A percentile compares a stretch with the other conserved stretches of the same genome.
Conservation (phyloP, 1,140 invertebrate species). For the Muscidifurax raptorellus region DNA sequence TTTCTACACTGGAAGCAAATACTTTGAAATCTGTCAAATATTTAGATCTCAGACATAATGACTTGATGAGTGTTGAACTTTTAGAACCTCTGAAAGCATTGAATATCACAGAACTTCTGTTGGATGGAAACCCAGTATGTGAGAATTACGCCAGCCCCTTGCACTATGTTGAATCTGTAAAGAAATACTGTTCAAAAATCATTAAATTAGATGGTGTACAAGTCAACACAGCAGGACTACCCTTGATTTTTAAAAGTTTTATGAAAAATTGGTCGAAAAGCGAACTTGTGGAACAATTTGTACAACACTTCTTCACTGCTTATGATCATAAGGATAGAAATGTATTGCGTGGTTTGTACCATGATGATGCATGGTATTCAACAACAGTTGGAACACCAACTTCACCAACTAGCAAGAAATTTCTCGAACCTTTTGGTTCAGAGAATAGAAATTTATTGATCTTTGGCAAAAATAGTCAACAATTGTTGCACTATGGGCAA, state of each 20-base stretch:
- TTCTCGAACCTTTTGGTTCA: conserved; percentile 44
- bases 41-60: conserved; percentile 75
- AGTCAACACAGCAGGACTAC: conserved; percentile 57
- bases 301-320: conserved; percentile 68
- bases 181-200: conserved; percentile 65
- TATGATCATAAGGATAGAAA: conserved; percentile 68
- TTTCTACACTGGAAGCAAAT: conserved; percentile 68
- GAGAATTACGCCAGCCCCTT: conserved; percentile 67
- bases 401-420: conserved; percentile 47
- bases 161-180: conserved; percentile 65
- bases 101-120: conserved; percentile 64
- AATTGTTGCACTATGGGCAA: conserved; percentile 62
- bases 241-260: conserved; percentile 59
- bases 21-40: conserved; percentile 62
- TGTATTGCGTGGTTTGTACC: conserved; percentile 66
- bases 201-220: conserved; percentile 65
- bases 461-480: conserved; percentile 48
- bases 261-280: conserved; percentile 55
- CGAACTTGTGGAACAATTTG: conserved; percentile 65
- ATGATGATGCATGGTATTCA: conserved; percentile 67
- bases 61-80: conserved; percentile 62
- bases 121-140: conserved; percentile 71
- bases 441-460: conserved; percentile 64
- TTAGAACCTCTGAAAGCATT: conserved; percentile 61
- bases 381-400: conserved; percentile 60